phyloP scores from a whole-genome alignment of 1,140 invertebrate genomes.

The Caenorhabditis remanei region DNA sequence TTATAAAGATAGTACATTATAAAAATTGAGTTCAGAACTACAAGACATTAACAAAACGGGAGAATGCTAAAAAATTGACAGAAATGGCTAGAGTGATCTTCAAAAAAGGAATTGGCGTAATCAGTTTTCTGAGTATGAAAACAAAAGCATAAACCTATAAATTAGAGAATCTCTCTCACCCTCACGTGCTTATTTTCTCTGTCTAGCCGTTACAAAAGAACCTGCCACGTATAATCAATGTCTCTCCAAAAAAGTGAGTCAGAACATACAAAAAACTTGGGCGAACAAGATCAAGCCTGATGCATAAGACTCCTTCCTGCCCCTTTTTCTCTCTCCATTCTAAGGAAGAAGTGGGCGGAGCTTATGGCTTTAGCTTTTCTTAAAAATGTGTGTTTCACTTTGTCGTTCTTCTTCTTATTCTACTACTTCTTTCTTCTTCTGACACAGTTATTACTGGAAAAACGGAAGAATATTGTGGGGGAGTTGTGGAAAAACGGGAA shows the following conservation, averaged over 20 bases:
- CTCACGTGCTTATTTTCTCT: neutral
- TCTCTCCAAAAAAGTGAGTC: constrained; percentile 14
- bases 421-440: too few species aligned
- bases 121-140: neutral
- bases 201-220: constrained; percentile 20
- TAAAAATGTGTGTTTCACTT: constrained; percentile 45
- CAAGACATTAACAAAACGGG: too few species aligned
- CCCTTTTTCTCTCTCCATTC: neutral
- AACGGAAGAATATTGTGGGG: neutral
- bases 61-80: too few species aligned
- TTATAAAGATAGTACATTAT: neutral
- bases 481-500: neutral
- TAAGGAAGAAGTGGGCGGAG: neutral
- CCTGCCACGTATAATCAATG: constrained; percentile 31
- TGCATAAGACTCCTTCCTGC: constrained; percentile 38
- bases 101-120: neutral
- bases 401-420: neutral
- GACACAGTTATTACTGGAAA: constrained; percentile 27
- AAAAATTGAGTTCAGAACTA: too few species aligned
- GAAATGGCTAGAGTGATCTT: too few species aligned
- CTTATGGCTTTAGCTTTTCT: neutral
- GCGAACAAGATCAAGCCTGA: constrained; percentile 46
- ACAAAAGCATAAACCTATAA: neutral
- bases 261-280: neutral
- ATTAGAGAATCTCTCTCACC: neutral